Base-by-base conservation (phyloP, 1,140 invertebrate genomes). In the Liolophura sinensis region DNA sequence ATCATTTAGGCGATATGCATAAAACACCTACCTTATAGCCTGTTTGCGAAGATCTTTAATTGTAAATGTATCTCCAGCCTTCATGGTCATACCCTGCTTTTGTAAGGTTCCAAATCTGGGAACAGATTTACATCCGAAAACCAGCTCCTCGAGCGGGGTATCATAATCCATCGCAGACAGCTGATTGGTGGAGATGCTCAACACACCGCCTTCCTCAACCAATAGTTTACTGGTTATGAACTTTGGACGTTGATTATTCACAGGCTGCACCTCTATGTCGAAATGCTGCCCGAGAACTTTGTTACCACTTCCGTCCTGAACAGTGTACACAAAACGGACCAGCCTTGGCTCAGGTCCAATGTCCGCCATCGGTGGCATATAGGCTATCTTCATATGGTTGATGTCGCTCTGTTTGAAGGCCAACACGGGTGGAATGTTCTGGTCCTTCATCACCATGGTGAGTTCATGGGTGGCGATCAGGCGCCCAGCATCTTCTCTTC, bases 341-440 rank as follows among this genome's bases (percentile, higher is more conserved):
- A 83, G 67, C 25, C 83, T 69, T 0, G 83, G 78, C 52, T 81
- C 72, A 1, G 84, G 77, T 3, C 85, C 85, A n/a, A 86, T 79
- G 63, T 86, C 85, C 4, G 71, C 69, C 31, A 72, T 58, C 0
- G 85, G 84, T 6, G 85, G 85, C 67, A 84, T 81, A 68, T 85
- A 87, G 24, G 83, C 84, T 18, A 87, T 76, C 69, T 78, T 79
- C 65, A 77, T 74, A 60, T 86, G 75, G 62, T 84, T 84, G 27
- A 86, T 76, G 61, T 85, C 78, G n/a, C 78, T 73, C 67, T 86
- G 85, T 16, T 78, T 84, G 63, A 86, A 86, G 11, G 74, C 72
- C 0, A 49, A 48, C 25, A 79, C 71, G 20, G 72, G 31, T 6
- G 79, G 72, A 16, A 76, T 64, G 18, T 67, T 61, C 0, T 59